Percentiles rank a stretch among this genome's conserved stretches.
Conservation (phyloP, 2,797 vertebrate species). For the Perodicticus potto region DNA sequence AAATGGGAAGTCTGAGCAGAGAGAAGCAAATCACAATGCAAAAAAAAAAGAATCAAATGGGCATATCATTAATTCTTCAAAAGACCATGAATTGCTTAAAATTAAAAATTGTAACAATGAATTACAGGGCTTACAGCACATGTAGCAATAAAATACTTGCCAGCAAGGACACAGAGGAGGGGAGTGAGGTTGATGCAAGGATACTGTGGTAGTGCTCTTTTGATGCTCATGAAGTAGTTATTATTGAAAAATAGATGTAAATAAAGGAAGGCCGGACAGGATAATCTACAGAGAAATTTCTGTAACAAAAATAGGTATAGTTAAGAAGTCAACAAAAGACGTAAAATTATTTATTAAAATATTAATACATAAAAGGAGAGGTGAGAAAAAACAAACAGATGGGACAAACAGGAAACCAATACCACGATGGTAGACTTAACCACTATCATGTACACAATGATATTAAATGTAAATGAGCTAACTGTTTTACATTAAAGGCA, state of each 20-base stretch:
- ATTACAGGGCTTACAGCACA: neutral
- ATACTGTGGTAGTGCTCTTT: neutral
- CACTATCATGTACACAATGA: neutral
- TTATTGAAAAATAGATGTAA: neutral
- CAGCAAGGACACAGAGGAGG: neutral
- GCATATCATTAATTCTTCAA: slow-evolving; percentile 15
- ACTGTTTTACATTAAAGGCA: slow-evolving; percentile 17
- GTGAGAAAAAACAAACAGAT: neutral
- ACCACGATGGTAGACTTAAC: neutral
- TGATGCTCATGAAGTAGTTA: neutral
- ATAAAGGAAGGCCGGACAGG: neutral
- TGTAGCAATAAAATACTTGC: neutral
- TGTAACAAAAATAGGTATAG: neutral
- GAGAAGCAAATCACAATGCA: neutral
- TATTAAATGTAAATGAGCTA: neutral
- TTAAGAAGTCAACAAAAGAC: neutral
- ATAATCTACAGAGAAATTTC: neutral
- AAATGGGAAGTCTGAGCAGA: neutral
- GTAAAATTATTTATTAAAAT: neutral
- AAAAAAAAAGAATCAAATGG: slow-evolving; percentile 5
- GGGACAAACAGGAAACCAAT: neutral
- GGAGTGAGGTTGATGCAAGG: neutral
- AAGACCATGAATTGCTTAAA: slow-evolving; percentile 46
- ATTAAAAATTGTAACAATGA: neutral
- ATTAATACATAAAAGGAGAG: neutral